Base-by-base conservation (phyloP, 2,113 vertebrate genomes). In the Lota lota region DNA sequence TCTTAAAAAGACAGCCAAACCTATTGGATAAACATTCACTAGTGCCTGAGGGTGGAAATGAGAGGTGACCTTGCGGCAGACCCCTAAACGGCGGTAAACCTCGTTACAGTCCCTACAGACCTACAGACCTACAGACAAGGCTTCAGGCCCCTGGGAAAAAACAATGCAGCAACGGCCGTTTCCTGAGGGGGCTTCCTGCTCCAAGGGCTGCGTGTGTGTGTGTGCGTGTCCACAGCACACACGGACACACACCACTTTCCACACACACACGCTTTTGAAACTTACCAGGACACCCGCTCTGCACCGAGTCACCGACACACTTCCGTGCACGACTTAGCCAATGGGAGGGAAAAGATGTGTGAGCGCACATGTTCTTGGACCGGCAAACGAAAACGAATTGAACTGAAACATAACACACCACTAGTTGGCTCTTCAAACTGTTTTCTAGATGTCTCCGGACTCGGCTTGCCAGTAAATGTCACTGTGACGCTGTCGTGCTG, bases 101-200 rank as follows among this genome's bases (percentile, higher is more conserved):
- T 47, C 10, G 40, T 47, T 47, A 47, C 40, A 14, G 7, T 47
- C 40, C 40, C 40, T 12, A 47, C 40, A 47, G 40, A 12, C 40
- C 3, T 47, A 47, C 40, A 47, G 28, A 33, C 28, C 28, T 33
- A 33, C 28, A 47, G 84, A 79, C 69, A 19, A 14, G 73, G 66
- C 65, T 87, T 33, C 64, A 79, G 81, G 77, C 64, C 72, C 85
- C 63, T 10, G 66, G 77, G 81, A 12, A 74, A 47, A 74, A 90
- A 88, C 85, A 91, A 86, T 83, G 78, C 79, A 69, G 60, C 20
- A 7, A 60, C 24, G 15, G 67, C 68, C 40, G 66, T 84, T 90
- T 92, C 90, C 90, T 89, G 86, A 71, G 81, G 75, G 76, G 68
- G 73, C 84, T 90, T 91, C 87, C 89, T 91, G 86, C 79, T 79